A percentile compares a stretch with the other conserved stretches of the same genome.
phyloP scores from a whole-genome alignment of 2,797 vertebrate genomes.

The Cryptoblepharus egeriae region DNA sequence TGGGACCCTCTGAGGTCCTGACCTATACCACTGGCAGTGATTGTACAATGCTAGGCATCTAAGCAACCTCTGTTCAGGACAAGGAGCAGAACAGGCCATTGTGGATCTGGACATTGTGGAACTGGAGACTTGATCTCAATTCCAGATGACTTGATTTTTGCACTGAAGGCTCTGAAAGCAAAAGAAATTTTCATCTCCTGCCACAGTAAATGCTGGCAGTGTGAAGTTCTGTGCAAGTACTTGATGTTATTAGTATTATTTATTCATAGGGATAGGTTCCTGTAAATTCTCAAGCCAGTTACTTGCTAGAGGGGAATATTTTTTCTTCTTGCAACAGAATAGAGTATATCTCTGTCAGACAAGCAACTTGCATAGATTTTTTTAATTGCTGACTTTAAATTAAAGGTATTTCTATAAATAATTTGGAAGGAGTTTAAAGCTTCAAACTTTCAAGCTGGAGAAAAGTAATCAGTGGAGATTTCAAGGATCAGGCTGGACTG shows the following conservation, averaged over 20 bases:
- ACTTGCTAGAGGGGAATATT: not conserved
- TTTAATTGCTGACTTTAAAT: not conserved
- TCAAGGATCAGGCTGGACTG: not conserved
- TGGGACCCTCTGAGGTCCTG: no score
- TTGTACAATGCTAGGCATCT: no score
- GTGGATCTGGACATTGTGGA: not conserved
- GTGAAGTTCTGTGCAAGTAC: not conserved
- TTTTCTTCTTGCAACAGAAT: not conserved
- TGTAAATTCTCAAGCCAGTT: not conserved
- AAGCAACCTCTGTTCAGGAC: not conserved
- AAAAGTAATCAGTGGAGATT: not conserved
- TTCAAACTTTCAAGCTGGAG: not conserved
- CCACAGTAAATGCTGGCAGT: not conserved
- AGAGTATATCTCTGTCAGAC: not conserved
- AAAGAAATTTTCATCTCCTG: not conserved
- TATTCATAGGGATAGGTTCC: not conserved
- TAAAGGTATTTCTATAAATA: not conserved
- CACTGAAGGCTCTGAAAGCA: not conserved
- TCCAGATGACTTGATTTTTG: not conserved
- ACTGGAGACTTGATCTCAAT: not conserved
- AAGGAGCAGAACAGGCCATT: not conserved
- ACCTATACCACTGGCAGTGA: no score
- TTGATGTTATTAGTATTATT: not conserved
- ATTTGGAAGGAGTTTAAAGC: not conserved
- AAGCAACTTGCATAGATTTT: not conserved